Conservation (phyloP, 2,888 invertebrate genomes). For the Hydriomena furcata region DNA sequence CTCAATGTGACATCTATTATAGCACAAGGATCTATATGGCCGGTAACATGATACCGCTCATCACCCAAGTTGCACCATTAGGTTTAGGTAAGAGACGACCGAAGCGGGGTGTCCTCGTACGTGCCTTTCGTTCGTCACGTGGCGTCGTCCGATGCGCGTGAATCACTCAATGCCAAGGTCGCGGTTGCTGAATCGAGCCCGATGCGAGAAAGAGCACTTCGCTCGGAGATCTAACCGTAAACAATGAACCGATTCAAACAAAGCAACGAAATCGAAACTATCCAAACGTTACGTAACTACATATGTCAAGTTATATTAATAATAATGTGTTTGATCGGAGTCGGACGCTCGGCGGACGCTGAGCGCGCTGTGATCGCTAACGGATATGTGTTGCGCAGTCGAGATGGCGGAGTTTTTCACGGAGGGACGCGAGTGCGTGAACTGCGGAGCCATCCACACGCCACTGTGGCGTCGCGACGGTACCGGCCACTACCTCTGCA, state of each 20-base stretch:
- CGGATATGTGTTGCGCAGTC: constrained; percentile 58
- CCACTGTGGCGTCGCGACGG: constrained; percentile 99
- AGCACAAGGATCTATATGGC: neutral
- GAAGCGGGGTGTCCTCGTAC: neutral
- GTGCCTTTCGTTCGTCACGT: neutral
- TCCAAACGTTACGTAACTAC: no score
- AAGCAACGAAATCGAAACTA: constrained; percentile 4
- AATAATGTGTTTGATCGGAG: neutral
- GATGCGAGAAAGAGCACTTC: no score
- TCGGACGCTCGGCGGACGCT: constrained; percentile 40
- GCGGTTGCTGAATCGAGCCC: no score
- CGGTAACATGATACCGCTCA: neutral
- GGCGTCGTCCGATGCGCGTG: neutral
- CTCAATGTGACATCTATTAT: no score
- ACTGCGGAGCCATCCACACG: constrained; percentile 98
- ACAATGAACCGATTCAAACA: constrained; percentile 3
- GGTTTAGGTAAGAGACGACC: neutral
- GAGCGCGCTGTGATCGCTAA: constrained; percentile 36
- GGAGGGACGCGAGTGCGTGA: constrained; percentile 98
- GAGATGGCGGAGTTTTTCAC: constrained; percentile 91
- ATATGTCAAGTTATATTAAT: neutral
- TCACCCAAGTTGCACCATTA: neutral
- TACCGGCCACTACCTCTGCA: constrained; percentile 99
- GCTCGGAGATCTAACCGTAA: neutral
- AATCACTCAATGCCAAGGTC: neutral